Evolutionary conservation across 2,113 vertebrate genomes (phyloP).

Genomic region (Cochlearius cochlearius): DNA sequence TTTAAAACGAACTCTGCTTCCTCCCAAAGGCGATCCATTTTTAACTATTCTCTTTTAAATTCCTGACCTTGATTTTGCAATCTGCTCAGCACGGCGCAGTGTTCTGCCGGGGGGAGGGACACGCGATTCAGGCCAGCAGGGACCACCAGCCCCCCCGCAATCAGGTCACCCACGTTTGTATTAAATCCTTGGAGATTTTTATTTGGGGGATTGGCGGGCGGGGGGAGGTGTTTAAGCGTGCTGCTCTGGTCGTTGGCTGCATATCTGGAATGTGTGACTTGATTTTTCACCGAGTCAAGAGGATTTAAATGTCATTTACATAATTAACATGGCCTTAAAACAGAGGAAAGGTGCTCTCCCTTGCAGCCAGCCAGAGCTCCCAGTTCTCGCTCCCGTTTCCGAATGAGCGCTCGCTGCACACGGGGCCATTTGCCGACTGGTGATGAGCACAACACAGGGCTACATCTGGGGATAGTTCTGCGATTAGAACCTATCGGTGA

Average conservation of each 20-base stretch:
- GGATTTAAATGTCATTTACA: slow-evolving; percentile 55
- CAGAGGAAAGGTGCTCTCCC: not conserved
- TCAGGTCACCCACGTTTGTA: not conserved
- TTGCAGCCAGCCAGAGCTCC: not conserved
- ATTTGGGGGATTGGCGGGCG: not conserved
- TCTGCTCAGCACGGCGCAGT: not conserved
- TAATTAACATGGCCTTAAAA: slow-evolving; percentile 3
- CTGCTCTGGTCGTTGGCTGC: not conserved
- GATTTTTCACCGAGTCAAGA: not conserved
- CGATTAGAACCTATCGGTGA: not conserved
- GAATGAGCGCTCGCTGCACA: rapidly evolving
- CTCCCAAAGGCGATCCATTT: not conserved
- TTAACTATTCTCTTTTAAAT: not conserved
- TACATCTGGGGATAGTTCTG: rapidly evolving
- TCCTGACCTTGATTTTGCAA: not conserved
- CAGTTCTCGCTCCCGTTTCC: rapidly evolving
- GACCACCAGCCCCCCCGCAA: not conserved
- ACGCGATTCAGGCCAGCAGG: rapidly evolving
- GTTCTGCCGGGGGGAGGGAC: not conserved
- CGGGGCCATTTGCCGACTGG: not conserved
- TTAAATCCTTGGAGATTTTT: not conserved
- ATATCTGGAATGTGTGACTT: not conserved
- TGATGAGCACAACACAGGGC: rapidly evolving
- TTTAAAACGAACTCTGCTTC: not conserved
- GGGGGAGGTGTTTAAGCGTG: not conserved